phyloP scores from a whole-genome alignment of 2,888 invertebrate genomes.

The Heliconius cydno region DNA sequence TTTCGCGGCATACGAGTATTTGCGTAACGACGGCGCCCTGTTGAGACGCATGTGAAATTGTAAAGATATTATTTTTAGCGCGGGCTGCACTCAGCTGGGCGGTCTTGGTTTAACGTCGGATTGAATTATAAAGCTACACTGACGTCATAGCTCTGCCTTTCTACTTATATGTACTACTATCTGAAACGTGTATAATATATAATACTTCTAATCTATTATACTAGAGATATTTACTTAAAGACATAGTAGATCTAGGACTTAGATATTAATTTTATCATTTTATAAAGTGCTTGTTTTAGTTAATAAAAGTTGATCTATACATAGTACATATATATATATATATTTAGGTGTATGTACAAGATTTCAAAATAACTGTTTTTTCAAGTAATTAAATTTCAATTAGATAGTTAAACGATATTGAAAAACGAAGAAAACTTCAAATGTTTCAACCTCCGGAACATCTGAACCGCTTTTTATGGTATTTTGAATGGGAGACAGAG shows the following conservation, averaged over 20 bases:
- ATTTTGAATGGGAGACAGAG: too few relatives aligned
- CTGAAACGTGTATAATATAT: slow-evolving; percentile 33
- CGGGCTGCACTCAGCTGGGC: slow-evolving; percentile 78
- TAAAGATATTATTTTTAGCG: slow-evolving; percentile 72
- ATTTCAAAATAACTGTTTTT: too few relatives aligned
- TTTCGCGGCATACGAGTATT: slow-evolving; percentile 36
- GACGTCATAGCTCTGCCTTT: slow-evolving; percentile 72
- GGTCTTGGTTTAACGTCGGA: slow-evolving; percentile 70
- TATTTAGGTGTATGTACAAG: too few relatives aligned
- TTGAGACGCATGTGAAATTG: slow-evolving; percentile 65
- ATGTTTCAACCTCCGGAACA: too few relatives aligned
- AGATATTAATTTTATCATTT: slow-evolving; percentile 2
- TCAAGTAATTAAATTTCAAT: neutral
- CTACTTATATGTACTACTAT: slow-evolving; percentile 46
- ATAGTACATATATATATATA: too few relatives aligned
- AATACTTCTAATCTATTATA: slow-evolving; percentile 3
- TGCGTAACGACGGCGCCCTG: slow-evolving; percentile 54
- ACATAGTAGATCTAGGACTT: neutral
- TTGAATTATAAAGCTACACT: slow-evolving; percentile 79
- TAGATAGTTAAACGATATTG: neutral
- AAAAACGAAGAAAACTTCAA: too few relatives aligned
- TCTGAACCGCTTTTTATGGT: too few relatives aligned
- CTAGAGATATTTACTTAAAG: neutral
- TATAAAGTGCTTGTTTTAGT: neutral
- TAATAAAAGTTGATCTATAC: neutral